These are phyloP conservation scores for Harpegnathos saltator DNA, from an alignment of 1,140 invertebrate genomes.

Conservation along the genomic window DNA sequence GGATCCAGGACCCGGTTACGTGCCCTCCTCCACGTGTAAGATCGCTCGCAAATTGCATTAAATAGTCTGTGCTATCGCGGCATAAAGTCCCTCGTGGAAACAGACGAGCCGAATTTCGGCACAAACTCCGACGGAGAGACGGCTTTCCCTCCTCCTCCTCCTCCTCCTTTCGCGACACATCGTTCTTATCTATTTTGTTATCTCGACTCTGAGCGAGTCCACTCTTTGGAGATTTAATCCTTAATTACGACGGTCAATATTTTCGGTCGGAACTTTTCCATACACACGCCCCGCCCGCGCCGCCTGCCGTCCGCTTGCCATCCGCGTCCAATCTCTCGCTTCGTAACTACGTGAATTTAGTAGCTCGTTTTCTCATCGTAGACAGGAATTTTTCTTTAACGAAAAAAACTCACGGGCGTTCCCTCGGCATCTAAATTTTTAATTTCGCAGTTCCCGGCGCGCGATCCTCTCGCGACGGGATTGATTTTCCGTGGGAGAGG, in stretches of 20 bases:
- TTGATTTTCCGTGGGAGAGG: slow-evolving; percentile 40
- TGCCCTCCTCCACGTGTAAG: too few relatives aligned
- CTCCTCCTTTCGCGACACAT: too few relatives aligned
- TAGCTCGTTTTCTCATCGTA: slow-evolving; percentile 46
- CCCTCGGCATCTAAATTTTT: slow-evolving; percentile 51
- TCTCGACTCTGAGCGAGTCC: neutral
- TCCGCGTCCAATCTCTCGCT: neutral
- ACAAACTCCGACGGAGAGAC: too few relatives aligned
- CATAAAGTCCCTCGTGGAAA: too few relatives aligned
- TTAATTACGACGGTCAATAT: neutral
- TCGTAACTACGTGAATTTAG: slow-evolving; percentile 40
- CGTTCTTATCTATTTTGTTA: too few relatives aligned
- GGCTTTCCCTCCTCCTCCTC: too few relatives aligned
- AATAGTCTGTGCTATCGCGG: too few relatives aligned
- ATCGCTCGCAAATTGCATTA: too few relatives aligned
- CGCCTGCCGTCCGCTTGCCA: slow-evolving; percentile 28
- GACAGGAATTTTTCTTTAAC: slow-evolving; percentile 55
- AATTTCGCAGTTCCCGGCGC: slow-evolving; percentile 41
- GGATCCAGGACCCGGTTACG: too few relatives aligned
- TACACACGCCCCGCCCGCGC: neutral
- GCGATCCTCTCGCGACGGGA: slow-evolving; percentile 40
- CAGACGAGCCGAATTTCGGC: too few relatives aligned
- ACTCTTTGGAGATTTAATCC: neutral
- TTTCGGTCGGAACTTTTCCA: slow-evolving; percentile 13
- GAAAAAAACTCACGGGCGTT: slow-evolving; percentile 49